Evolutionary conservation across 2,888 invertebrate species (phyloP).

Genomic region (Thysanoteuthis rhombus): DNA sequence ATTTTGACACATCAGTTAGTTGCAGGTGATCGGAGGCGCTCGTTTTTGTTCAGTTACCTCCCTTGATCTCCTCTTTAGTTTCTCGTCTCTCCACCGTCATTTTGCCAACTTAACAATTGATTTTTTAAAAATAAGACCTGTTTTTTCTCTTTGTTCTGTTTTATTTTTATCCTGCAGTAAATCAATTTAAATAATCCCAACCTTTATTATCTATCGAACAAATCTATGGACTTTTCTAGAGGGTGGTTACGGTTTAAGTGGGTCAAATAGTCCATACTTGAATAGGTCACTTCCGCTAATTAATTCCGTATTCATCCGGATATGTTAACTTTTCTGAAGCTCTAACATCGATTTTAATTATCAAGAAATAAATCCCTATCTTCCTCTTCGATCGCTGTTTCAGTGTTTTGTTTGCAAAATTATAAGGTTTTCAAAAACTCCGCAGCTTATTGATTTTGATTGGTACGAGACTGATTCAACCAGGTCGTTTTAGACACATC

Average conservation of each 20-base stretch:
- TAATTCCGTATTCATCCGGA: neutral
- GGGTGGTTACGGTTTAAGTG: neutral
- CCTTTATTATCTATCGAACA: neutral
- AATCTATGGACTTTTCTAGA: neutral
- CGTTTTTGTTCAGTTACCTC: neutral
- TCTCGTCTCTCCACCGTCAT: neutral
- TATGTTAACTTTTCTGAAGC: too few relatives aligned
- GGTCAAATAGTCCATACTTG: neutral
- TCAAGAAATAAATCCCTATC: too few relatives aligned
- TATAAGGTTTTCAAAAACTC: too few relatives aligned
- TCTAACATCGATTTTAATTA: too few relatives aligned
- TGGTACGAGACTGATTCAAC: too few relatives aligned
- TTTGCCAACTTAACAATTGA: neutral
- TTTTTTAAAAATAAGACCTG: neutral
- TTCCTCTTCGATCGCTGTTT: too few relatives aligned
- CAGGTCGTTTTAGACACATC: too few relatives aligned
- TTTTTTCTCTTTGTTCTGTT: neutral
- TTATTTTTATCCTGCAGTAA: neutral
- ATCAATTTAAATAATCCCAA: neutral
- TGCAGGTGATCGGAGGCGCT: too few relatives aligned
- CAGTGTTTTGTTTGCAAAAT: too few relatives aligned
- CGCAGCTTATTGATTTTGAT: too few relatives aligned
- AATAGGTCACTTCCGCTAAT: neutral
- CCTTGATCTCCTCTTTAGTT: neutral
- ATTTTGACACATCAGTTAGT: too few relatives aligned